Evolutionary conservation across 2,888 invertebrate genomes (phyloP).

Genomic region (Choreutis nemorana): DNA sequence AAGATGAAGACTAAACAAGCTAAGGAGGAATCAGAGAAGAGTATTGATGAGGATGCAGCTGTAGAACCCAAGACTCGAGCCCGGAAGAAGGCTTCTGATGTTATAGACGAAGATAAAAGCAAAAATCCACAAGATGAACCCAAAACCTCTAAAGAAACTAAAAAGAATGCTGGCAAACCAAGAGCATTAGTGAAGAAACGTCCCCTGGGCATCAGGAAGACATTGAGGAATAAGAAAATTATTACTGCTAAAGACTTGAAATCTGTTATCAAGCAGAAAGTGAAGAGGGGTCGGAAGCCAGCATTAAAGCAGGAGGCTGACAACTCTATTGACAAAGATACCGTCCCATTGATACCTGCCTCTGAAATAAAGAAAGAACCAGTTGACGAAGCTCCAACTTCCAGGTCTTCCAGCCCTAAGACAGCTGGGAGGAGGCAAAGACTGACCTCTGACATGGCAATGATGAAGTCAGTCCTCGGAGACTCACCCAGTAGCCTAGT

Average conservation of each 20-base stretch:
- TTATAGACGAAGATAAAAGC: conserved; percentile 40
- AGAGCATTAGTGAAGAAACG: conserved; percentile 49
- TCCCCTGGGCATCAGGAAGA: conserved; percentile 53
- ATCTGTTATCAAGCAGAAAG: conserved; percentile 36
- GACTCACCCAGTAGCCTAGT: conserved; percentile 44
- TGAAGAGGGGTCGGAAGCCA: conserved; percentile 41
- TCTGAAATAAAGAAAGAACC: conserved; percentile 58
- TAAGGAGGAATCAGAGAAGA: conserved; percentile 54
- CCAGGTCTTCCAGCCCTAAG: conserved; percentile 56
- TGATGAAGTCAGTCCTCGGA: conserved; percentile 53
- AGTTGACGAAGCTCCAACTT: conserved; percentile 44
- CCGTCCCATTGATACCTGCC: conserved; percentile 42
- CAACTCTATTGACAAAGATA: conserved; percentile 41
- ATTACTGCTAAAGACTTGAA: conserved; percentile 33
- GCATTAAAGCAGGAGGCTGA: conserved; percentile 34
- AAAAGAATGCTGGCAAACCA: conserved; percentile 41
- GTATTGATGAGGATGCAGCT: conserved; percentile 46
- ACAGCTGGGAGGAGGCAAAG: conserved; percentile 47
- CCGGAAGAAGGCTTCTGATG: conserved; percentile 53
- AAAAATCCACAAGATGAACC: conserved; percentile 47
- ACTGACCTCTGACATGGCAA: conserved; percentile 51
- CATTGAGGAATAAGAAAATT: conserved; percentile 49
- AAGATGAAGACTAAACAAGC: conserved; percentile 62
- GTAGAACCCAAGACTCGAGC: conserved; percentile 58
- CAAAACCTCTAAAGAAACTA: conserved; percentile 51